Conservation (phyloP, 1,140 invertebrate species). For the Hermetia illucens region DNA sequence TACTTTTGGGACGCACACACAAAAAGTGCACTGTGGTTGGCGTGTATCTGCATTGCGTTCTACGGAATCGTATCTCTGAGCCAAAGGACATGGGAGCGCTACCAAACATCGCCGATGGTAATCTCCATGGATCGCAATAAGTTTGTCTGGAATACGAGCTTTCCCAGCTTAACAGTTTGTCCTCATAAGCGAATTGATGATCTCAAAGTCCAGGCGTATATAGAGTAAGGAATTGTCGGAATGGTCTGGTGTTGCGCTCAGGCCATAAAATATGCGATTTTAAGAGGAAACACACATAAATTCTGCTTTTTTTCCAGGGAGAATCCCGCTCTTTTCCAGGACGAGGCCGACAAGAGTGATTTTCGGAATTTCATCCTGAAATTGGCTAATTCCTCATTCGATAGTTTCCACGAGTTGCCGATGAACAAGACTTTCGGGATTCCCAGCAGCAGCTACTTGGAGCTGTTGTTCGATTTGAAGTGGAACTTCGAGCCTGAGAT, state of each 20-base stretch:
- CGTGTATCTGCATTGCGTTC: slow-evolving; percentile 29
- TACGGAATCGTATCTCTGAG: slow-evolving; percentile 37
- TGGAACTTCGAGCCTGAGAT: slow-evolving; percentile 38
- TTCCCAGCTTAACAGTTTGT: slow-evolving; percentile 42
- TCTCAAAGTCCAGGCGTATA: slow-evolving; percentile 32
- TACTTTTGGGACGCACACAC: too few species aligned
- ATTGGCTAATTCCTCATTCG: slow-evolving; percentile 39
- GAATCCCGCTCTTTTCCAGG: slow-evolving; percentile 16
- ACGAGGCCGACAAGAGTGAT: slow-evolving; percentile 32
- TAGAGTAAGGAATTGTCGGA: slow-evolving; percentile 34
- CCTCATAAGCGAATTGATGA: slow-evolving; percentile 35
- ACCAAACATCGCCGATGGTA: slow-evolving; percentile 50
- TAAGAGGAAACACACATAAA: too few species aligned
- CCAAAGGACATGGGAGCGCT: slow-evolving; percentile 43
- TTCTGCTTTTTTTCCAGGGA: slow-evolving; percentile 3
- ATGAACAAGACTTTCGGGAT: slow-evolving; percentile 31
- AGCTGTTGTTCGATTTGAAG: slow-evolving; percentile 37
- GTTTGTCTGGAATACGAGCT: slow-evolving; percentile 53
- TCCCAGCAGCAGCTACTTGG: slow-evolving; percentile 36
- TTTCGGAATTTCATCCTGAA: slow-evolving; percentile 37
- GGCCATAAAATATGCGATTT: too few species aligned
- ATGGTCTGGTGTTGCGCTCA: too few species aligned
- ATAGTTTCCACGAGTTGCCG: slow-evolving; percentile 38
- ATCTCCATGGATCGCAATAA: slow-evolving; percentile 58
- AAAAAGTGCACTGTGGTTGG: slow-evolving; percentile 36